Percentiles rank a stretch among this genome's conserved stretches.
These are phyloP conservation scores for Timema cristinae DNA, from an alignment of 2,888 invertebrate genomes.

Conservation along the genomic window DNA sequence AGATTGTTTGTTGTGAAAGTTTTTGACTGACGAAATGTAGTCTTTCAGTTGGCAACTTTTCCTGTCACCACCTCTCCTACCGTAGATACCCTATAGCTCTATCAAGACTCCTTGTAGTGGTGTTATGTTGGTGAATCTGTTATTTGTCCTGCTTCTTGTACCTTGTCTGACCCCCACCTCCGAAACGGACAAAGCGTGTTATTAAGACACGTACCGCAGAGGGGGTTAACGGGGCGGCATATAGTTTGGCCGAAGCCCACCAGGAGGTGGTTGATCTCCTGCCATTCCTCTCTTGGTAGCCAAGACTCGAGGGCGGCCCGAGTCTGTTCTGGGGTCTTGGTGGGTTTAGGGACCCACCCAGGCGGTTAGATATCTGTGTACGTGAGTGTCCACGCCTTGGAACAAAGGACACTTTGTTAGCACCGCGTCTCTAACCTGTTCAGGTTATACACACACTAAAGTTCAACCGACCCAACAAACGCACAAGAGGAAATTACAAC, in stretches of 20 bases:
- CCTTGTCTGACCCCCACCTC: constrained; percentile 33
- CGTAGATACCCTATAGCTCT: too few species aligned
- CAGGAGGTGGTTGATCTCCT: constrained; percentile 80
- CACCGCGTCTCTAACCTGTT: too few species aligned
- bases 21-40: too few species aligned
- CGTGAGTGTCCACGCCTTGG: constrained; percentile 92
- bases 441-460: too few species aligned
- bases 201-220: constrained; percentile 80
- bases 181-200: constrained; percentile 72
- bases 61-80: too few species aligned
- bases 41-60: too few species aligned
- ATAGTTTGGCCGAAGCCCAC: constrained; percentile 98
- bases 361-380: constrained; percentile 91
- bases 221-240: constrained; percentile 78
- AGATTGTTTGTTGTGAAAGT: too few species aligned
- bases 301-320: constrained; percentile 77
- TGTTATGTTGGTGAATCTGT: not conserved
- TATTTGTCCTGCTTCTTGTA: not conserved
- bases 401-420: too few species aligned
- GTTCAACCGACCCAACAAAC: too few species aligned
- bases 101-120: too few species aligned
- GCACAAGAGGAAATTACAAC: too few species aligned
- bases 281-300: constrained; percentile 83
- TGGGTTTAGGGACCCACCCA: constrained; percentile 73
- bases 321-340: constrained; percentile 85